Percentiles rank a stretch among this genome's conserved stretches.
Evolutionary conservation across 2,113 vertebrate genomes (phyloP).

Genomic region (Glaucidium brasilianum): DNA sequence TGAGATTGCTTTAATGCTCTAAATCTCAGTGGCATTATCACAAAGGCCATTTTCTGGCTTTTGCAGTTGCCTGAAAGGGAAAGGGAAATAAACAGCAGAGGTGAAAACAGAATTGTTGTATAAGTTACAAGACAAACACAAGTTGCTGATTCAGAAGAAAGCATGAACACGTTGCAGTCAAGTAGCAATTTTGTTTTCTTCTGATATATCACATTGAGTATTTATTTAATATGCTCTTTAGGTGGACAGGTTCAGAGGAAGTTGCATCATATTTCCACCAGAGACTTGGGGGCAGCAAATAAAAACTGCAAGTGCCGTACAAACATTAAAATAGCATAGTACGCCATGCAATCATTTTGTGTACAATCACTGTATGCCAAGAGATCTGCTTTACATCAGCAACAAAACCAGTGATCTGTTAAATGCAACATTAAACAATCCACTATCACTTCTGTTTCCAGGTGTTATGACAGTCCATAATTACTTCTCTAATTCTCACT

Average conservation of each 20-base stretch:
- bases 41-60: conserved; percentile 24
- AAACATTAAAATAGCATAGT: not conserved
- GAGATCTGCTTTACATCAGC: not conserved
- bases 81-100: not conserved
- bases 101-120: not conserved
- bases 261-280: not conserved
- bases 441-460: not conserved
- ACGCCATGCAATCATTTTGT: not conserved
- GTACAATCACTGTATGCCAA: not conserved
- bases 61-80: not conserved
- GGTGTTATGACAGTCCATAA: not conserved
- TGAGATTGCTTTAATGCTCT: conserved; percentile 43
- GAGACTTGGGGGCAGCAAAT: not conserved
- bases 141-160: conserved; percentile 2
- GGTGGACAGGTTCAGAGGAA: not conserved
- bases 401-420: not conserved
- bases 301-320: not conserved
- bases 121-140: not conserved
- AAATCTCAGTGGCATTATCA: conserved; percentile 29
- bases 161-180: not conserved
- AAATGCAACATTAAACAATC: not conserved
- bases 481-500: not conserved
- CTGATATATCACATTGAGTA: not conserved
- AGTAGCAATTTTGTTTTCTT: not conserved
- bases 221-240: not conserved